A percentile compares a stretch with the other conserved stretches of the same genome.
These are phyloP conservation scores for Nothocercus julius DNA, from an alignment of 2,113 vertebrate species.

Conservation along the genomic window DNA sequence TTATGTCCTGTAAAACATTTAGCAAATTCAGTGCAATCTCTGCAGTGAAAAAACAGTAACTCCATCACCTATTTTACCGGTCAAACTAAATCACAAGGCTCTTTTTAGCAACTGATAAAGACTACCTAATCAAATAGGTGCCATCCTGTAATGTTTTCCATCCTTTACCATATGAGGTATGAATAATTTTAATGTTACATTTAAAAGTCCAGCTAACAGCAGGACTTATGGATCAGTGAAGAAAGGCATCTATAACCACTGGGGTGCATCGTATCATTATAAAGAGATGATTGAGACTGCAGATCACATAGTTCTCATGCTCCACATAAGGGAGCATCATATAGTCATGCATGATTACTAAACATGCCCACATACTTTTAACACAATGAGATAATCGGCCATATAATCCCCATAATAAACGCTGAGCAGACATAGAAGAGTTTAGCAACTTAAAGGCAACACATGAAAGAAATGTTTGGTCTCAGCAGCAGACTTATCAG, in stretches of 20 bases:
- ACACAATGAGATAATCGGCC: not conserved
- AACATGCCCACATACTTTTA: constrained; percentile 19
- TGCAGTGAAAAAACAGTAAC: not conserved
- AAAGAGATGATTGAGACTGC: not conserved
- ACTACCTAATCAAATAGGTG: not conserved
- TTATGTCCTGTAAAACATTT: not conserved
- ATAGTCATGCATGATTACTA: not conserved
- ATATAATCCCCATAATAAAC: not conserved
- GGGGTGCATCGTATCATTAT: not conserved
- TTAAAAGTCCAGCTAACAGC: not conserved
- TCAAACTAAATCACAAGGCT: not conserved
- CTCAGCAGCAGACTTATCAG: not conserved
- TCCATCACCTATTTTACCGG: not conserved
- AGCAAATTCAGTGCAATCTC: not conserved
- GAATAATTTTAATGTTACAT: not conserved
- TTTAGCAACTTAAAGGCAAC: not conserved
- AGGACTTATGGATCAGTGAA: not conserved
- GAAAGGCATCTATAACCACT: not conserved
- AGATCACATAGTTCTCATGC: not conserved
- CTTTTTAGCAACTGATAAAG: not conserved
- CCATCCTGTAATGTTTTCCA: not conserved
- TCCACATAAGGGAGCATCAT: not conserved
- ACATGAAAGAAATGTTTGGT: not conserved
- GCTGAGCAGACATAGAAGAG: not conserved
- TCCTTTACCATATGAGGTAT: not conserved